Conservation (phyloP, 37 sponge, comb jelly and placozoan genomes). For the Dysidea cf. avara region DNA sequence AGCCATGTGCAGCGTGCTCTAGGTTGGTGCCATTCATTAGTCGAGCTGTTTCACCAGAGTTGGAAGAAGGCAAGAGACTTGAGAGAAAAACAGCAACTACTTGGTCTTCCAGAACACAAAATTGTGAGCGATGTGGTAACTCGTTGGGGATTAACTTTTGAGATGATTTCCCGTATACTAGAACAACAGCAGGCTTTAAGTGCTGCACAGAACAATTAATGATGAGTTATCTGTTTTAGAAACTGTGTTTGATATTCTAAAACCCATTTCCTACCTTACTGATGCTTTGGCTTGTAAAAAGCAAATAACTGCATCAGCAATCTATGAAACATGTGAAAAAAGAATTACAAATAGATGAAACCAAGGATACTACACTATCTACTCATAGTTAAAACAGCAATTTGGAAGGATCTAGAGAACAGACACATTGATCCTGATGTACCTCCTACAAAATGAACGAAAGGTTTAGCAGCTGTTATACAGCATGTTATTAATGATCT, state of each 20-base stretch:
- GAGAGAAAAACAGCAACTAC: conserved; percentile 35
- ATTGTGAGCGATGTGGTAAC: conserved; percentile 18
- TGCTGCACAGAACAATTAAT: conserved; percentile 31
- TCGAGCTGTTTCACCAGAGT: conserved; percentile 40
- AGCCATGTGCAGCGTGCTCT: conserved; percentile 15
- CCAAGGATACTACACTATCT: no score
- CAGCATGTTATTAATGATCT: conserved; percentile 12
- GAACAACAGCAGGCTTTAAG: conserved; percentile 53
- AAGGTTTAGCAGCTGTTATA: conserved; percentile 40
- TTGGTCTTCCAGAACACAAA: conserved; percentile 34
- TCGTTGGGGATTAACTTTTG: conserved; percentile 31
- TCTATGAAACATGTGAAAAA: conserved; percentile 30
- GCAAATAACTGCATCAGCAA: conserved; percentile 35
- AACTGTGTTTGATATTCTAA: conserved; percentile 33
- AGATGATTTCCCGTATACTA: conserved; percentile 36
- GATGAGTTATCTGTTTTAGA: conserved; percentile 33
- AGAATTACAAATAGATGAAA: no score
- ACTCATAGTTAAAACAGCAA: no score
- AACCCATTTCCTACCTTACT: conserved; percentile 30
- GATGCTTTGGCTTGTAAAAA: conserved; percentile 45
- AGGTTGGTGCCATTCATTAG: conserved; percentile 28
- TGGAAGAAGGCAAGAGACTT: conserved; percentile 40
- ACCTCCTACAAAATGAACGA: conserved; percentile 19
- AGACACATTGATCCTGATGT: no score
- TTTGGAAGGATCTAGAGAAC: no score